Percentiles rank a stretch among this genome's conserved stretches.
Evolutionary conservation across 2,888 invertebrate genomes (phyloP).

Genomic region (Lysandra coridon): DNA sequence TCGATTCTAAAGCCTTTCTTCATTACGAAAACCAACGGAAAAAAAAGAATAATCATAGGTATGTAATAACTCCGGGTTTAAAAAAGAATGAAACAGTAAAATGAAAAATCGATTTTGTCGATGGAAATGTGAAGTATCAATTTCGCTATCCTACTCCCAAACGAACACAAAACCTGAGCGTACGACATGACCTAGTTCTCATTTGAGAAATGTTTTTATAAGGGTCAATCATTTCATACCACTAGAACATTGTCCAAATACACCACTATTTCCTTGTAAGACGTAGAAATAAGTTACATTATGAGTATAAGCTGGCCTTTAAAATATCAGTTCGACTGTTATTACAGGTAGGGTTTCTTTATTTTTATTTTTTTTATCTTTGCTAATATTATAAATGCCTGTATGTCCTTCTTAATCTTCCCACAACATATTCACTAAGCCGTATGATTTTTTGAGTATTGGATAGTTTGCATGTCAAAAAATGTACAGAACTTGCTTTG

Average conservation of each 20-base stretch:
- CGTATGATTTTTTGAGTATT: too few relatives aligned
- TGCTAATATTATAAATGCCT: background rate
- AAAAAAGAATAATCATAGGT: background rate
- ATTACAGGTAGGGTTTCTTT: background rate
- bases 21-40: too few relatives aligned
- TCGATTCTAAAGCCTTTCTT: too few relatives aligned
- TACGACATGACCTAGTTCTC: background rate
- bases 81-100: background rate
- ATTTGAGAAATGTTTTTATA: background rate
- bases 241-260: background rate
- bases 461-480: too few relatives aligned
- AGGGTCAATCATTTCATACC: background rate
- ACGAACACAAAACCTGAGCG: constrained; percentile 1
- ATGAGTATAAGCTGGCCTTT: background rate
- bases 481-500: too few relatives aligned
- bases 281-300: background rate
- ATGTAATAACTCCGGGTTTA: background rate
- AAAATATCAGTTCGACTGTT: background rate
- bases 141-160: background rate
- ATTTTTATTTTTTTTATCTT: background rate
- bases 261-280: background rate
- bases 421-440: too few relatives aligned
- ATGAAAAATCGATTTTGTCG: background rate
- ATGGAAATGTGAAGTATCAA: constrained; percentile 4
- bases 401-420: background rate